A percentile compares a stretch with the other conserved stretches of the same genome.
Evolutionary conservation across 2,113 vertebrate genomes (phyloP).

Genomic region (Cephalopterus ornatus): DNA sequence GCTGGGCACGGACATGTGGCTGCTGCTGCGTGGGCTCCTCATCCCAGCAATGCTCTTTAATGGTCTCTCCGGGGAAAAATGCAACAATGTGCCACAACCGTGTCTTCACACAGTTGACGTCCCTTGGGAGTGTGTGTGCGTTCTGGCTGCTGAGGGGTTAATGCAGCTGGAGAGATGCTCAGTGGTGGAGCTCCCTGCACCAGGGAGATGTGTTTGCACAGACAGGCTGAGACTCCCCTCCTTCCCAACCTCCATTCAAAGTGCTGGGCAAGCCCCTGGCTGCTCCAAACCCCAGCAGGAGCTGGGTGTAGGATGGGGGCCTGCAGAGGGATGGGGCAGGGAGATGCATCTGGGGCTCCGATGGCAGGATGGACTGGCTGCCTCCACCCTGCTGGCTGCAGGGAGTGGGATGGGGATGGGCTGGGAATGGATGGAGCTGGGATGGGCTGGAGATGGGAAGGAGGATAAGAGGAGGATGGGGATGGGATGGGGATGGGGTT

Average conservation of each 20-base stretch:
- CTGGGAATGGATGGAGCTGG: neutral
- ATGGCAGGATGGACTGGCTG: neutral
- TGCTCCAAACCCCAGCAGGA: neutral
- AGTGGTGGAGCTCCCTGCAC: neutral
- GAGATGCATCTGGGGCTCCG: fast-evolving
- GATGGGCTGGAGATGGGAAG: neutral
- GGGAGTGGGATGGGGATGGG: neutral
- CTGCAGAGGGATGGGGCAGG: neutral
- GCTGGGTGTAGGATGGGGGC: neutral
- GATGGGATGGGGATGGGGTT: neutral
- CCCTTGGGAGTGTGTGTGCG: fast-evolving
- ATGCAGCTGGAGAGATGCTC: neutral
- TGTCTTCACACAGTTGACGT: neutral
- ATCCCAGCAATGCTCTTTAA: neutral
- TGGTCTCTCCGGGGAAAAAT: neutral
- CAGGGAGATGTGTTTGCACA: neutral
- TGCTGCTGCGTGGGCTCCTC: neutral
- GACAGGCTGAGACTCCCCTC: neutral
- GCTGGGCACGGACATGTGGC: neutral
- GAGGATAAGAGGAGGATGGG: neutral
- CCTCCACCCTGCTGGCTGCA: neutral
- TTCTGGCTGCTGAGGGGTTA: neutral
- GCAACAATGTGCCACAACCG: neutral
- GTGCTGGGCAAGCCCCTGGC: neutral
- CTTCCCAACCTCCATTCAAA: neutral